phyloP scores from a whole-genome alignment of 2,888 invertebrate genomes.

The Lycocerus yunnanus region DNA sequence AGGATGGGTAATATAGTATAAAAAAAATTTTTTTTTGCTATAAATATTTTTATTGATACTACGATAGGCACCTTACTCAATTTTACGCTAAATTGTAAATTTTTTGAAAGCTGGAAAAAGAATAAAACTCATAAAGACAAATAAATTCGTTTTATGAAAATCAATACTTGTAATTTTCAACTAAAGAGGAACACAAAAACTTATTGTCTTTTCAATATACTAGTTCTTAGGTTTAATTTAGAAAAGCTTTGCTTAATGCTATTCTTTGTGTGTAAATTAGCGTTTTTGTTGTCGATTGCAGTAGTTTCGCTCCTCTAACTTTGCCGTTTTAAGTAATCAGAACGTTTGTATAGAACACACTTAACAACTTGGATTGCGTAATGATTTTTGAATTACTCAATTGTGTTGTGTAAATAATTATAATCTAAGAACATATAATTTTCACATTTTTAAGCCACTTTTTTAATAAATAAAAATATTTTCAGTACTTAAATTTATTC shows the following conservation, averaged over 20 bases:
- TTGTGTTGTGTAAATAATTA: not conserved
- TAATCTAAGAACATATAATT: no score
- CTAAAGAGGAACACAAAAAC: not conserved
- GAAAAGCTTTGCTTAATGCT: not conserved
- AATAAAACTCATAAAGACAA: not conserved
- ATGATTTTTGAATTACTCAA: not conserved
- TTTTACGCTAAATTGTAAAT: not conserved
- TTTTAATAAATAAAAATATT: no score
- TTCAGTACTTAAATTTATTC: no score
- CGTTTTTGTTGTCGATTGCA: not conserved
- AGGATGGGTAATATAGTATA: not conserved
- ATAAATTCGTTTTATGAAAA: not conserved
- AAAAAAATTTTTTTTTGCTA: not conserved
- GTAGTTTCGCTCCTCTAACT: not conserved
- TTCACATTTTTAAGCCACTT: not conserved
- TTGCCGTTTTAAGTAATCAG: not conserved
- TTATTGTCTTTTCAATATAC: not conserved
- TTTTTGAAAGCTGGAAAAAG: not conserved
- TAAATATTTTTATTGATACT: not conserved
- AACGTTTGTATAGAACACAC: not conserved
- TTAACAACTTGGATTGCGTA: not conserved
- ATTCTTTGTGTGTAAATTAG: not conserved
- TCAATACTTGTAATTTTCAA: not conserved
- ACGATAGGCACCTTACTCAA: not conserved
- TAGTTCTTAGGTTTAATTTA: not conserved